Evolutionary conservation across 2,888 invertebrate species (phyloP), one percentile per base, ranked within the genome.

Genomic region (Diachrysia chrysitis): DNA sequence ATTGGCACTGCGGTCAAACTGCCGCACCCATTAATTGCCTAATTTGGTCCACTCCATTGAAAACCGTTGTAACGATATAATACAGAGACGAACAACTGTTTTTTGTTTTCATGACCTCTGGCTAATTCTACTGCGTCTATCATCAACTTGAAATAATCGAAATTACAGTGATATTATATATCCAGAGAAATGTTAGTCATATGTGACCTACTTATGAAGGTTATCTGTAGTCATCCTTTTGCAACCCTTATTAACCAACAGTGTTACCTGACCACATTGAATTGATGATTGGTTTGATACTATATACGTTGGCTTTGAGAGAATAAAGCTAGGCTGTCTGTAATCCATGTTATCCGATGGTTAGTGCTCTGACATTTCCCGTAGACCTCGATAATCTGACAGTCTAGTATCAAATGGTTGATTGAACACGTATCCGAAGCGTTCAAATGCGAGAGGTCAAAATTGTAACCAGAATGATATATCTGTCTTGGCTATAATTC

Each of bases 21-120:
- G 61, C 59, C 59, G 64, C 58, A 57, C 61, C 75, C 83, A 83
- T 85, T 83, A 87, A 87, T 85, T 83, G 82, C 75, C 82, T 85
- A 83, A 85, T 85, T 85, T 79, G 78, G 76, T 83, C 76, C 83
- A 81, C 74, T 82, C 71, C 74, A 79, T 77, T 74, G 73, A 65
- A 71, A 32, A 54, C 25, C 51, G 12, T 42, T 56, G 63, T 23
- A 61, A 66, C 53, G 16, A 21, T 29, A 21, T 19, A 54, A 25
- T 42, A 16, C 46, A 37, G 3, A n/a, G 10, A 25, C 29, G 12
- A 21, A 10, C 12, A 21, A 46, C 17, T 46, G 37, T 6, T 42
- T 42, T 42, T n/a, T 16, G 16, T 37, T 14, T 16, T 16, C 37
- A 2, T 4, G 14, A 16, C 29, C 0, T 16, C 14, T 37, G 37